These are phyloP conservation scores for Phocoena sinus DNA, from an alignment of 2,113 vertebrate genomes.

Conservation along the genomic window DNA sequence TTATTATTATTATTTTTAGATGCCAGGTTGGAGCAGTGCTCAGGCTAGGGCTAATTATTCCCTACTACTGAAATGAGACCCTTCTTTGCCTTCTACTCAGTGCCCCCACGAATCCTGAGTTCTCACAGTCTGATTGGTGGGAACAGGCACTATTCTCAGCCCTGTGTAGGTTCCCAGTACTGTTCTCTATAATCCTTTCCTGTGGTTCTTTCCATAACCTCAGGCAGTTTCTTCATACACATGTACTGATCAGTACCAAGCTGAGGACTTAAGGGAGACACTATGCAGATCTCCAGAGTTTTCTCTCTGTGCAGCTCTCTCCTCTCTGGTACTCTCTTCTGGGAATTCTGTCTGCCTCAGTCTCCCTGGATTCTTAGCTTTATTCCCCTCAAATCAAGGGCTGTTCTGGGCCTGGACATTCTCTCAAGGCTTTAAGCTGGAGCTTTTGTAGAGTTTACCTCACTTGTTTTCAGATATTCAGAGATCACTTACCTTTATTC, in stretches of 20 bases:
- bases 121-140: background rate
- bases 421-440: background rate
- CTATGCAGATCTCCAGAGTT: background rate
- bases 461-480: background rate
- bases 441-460: background rate
- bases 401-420: background rate
- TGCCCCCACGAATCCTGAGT: background rate
- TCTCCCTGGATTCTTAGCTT: background rate
- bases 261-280: background rate
- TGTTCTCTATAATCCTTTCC: background rate
- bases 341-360: background rate
- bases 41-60: background rate
- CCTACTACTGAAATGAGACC: background rate
- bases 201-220: background rate
- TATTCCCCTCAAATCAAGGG: background rate
- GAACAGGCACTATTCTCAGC: background rate
- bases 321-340: background rate
- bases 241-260: background rate
- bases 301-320: background rate
- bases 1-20: background rate
- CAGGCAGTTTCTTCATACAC: background rate
- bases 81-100: background rate
- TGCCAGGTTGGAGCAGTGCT: background rate
- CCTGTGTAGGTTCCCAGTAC: background rate
- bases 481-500: background rate